Percentiles rank a stretch among this genome's conserved stretches.
Conservation (phyloP, 2,113 vertebrate species). For the Melanostigma gelatinosum region DNA sequence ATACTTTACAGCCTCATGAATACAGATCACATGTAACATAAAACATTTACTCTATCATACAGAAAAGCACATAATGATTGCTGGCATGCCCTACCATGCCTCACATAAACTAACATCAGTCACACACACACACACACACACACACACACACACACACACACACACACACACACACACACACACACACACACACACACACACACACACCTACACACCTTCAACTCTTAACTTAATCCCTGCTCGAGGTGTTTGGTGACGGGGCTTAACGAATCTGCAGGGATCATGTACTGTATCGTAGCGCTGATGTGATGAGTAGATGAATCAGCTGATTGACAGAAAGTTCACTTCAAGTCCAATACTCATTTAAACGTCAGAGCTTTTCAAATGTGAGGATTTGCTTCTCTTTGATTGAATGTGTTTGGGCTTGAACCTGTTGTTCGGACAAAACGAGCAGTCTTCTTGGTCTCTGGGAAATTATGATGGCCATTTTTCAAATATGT, state of each 20-base stretch:
- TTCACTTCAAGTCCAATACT: neutral
- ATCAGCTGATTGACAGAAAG: neutral
- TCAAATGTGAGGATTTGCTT: neutral
- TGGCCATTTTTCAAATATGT: neutral
- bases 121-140: neutral
- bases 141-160: constrained; percentile 5
- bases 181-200: neutral
- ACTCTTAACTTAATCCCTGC: constrained; percentile 10
- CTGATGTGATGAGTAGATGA: constrained; percentile 6
- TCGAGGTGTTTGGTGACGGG: constrained; percentile 24
- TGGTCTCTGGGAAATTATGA: neutral
- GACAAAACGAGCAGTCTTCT: neutral
- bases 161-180: neutral
- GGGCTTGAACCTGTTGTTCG: neutral
- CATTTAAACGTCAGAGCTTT: neutral
- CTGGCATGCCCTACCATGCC: neutral
- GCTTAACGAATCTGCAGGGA: constrained; percentile 38
- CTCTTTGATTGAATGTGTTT: neutral
- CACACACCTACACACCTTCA: constrained; percentile 23
- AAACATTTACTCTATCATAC: neutral
- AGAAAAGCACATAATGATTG: neutral
- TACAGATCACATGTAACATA: constrained; percentile 1
- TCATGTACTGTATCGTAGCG: constrained; percentile 9
- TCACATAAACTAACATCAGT: neutral
- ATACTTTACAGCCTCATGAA: neutral